These are phyloP conservation scores for Halocynthia roretzi DNA, from an alignment of 23 tunicate species.

Conservation along the genomic window DNA sequence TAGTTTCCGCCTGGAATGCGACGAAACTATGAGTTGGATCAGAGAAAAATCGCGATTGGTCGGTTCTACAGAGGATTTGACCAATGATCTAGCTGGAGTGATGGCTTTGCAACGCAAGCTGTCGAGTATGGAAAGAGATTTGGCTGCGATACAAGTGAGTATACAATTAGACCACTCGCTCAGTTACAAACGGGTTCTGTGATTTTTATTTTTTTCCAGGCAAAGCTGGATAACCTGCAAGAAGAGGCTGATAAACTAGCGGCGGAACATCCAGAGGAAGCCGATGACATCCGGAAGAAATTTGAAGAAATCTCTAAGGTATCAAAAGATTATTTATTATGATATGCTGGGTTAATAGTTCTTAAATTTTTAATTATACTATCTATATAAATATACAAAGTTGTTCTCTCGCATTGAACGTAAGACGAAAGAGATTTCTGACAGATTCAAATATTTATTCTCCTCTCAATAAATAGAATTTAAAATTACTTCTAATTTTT, in stretches of 20 bases:
- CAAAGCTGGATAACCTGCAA: conserved; percentile 69
- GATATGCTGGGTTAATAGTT: no score
- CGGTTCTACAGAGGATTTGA: conserved; percentile 46
- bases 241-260: conserved; percentile 60
- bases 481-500: no score
- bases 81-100: conserved; percentile 79
- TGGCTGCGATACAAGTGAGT: conserved; percentile 79
- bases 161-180: background rate
- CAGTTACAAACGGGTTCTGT: background rate
- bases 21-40: conserved; percentile 90
- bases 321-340: no score
- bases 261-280: conserved; percentile 88
- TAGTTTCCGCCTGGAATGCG: conserved; percentile 76
- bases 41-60: conserved; percentile 81
- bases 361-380: no score
- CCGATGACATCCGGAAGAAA: conserved; percentile 64
- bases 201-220: conserved; percentile 20
- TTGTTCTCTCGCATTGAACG: no score
- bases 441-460: no score
- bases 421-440: no score
- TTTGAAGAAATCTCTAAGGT: conserved; percentile 62
- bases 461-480: no score
- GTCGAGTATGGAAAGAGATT: conserved; percentile 88
- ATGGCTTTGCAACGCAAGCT: conserved; percentile 91
- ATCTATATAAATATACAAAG: no score